A percentile compares a stretch with the other conserved stretches of the same genome.
Evolutionary conservation across 2,113 vertebrate species (phyloP).

Genomic region (Dipodomys ordii): DNA sequence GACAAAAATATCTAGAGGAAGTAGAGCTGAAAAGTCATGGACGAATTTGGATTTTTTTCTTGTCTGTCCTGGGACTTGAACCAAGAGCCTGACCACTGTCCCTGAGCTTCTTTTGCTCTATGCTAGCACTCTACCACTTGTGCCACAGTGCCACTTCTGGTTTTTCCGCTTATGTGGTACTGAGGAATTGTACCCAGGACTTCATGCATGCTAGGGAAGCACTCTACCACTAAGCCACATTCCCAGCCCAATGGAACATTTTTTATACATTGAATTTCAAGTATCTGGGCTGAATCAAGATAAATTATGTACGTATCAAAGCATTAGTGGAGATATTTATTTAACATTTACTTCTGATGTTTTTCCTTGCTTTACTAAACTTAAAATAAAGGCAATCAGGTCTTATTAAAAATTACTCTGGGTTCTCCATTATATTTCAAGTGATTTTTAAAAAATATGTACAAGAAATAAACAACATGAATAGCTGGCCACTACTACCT

Average conservation of each 20-base stretch:
- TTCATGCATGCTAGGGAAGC: too few species aligned
- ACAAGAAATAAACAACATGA: neutral
- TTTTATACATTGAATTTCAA: slow-evolving; percentile 43
- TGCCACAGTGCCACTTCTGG: too few species aligned
- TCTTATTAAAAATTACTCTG: neutral
- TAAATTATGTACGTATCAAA: slow-evolving; percentile 3
- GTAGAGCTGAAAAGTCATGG: too few species aligned
- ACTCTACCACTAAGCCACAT: too few species aligned
- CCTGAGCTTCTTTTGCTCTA: too few species aligned
- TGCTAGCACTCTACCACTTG: too few species aligned
- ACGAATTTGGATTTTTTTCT: too few species aligned
- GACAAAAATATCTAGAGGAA: too few species aligned
- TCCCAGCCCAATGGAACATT: neutral
- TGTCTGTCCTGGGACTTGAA: too few species aligned
- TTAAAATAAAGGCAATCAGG: slow-evolving; percentile 13
- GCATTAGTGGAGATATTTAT: slow-evolving; percentile 20
- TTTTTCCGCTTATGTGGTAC: too few species aligned
- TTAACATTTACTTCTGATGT: neutral
- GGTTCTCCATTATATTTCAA: neutral
- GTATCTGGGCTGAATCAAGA: neutral
- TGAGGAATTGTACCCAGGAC: too few species aligned
- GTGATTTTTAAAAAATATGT: neutral
- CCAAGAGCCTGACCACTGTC: too few species aligned
- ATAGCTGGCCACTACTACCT: neutral
- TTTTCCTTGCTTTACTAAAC: slow-evolving; percentile 39